phyloP scores from a whole-genome alignment of 1,140 invertebrate species.

The Drosophila murphyi region DNA sequence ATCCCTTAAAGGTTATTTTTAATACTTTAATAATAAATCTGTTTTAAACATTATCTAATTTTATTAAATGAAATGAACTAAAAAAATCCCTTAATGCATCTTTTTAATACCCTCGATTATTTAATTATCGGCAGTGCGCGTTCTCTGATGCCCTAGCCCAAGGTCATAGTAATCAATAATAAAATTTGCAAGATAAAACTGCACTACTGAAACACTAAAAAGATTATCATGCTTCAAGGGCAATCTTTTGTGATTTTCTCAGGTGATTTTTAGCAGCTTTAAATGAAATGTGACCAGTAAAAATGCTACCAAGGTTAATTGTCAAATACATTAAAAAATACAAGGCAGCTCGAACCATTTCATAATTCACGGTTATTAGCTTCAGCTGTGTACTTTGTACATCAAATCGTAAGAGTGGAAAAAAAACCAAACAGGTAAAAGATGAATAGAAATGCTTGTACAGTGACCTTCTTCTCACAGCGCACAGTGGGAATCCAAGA shows the following conservation, averaged over 20 bases:
- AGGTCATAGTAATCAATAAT: background rate
- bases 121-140: no score
- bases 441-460: constrained; percentile 10
- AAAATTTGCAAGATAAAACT: background rate
- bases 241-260: background rate
- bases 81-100: no score
- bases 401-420: constrained; percentile 18
- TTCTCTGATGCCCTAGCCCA: background rate
- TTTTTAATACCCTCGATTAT: no score
- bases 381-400: constrained; percentile 49
- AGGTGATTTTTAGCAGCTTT: constrained; percentile 40
- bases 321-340: constrained; percentile 54
- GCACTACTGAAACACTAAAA: background rate
- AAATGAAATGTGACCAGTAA: constrained; percentile 41
- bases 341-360: constrained; percentile 38
- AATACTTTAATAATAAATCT: no score
- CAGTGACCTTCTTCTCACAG: constrained; percentile 32
- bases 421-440: constrained; percentile 63
- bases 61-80: no score
- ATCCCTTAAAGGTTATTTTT: no score
- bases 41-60: no score
- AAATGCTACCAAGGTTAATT: constrained; percentile 74
- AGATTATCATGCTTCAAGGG: constrained; percentile 7
- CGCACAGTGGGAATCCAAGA: constrained; percentile 9
- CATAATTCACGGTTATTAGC: constrained; percentile 72